phyloP scores from a whole-genome alignment of 2,888 invertebrate genomes.

The Pandemis heparana region DNA sequence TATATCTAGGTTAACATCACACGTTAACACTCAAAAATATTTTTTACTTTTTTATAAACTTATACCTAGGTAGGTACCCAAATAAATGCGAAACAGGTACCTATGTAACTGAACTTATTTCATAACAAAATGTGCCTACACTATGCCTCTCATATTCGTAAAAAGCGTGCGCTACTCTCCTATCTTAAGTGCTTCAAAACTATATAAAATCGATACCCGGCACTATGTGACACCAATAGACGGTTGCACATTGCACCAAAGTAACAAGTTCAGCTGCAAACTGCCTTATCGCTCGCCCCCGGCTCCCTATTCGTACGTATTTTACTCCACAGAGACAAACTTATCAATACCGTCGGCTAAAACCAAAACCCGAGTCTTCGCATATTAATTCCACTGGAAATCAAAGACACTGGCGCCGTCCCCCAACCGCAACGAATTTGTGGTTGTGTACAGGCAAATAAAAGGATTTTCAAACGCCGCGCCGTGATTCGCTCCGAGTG shows the following conservation, averaged over 20 bases:
- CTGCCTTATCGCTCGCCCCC: conserved; percentile 36
- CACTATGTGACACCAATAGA: conserved; percentile 11
- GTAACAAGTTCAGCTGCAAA: conserved; percentile 26
- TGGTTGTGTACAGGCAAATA: conserved; percentile 24
- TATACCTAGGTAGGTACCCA: too few species aligned
- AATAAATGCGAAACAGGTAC: too few species aligned
- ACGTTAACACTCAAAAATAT: too few species aligned
- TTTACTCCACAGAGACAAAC: conserved; percentile 29
- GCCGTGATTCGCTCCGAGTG: conserved; percentile 35
- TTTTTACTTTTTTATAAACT: too few species aligned
- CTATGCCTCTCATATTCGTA: too few species aligned
- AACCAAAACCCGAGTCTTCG: neutral
- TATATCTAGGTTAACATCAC: too few species aligned
- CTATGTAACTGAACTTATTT: too few species aligned
- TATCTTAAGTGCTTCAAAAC: neutral
- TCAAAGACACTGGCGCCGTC: conserved; percentile 11
- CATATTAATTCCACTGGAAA: conserved; percentile 17
- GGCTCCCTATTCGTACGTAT: conserved; percentile 20
- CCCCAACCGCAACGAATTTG: neutral
- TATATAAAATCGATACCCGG: conserved; percentile 20
- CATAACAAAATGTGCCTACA: too few species aligned
- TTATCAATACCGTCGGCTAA: conserved; percentile 17
- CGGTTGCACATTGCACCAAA: conserved; percentile 35
- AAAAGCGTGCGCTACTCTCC: too few species aligned
- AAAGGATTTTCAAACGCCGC: conserved; percentile 34